Percentiles rank a stretch among this genome's conserved stretches.
These are phyloP conservation scores for Aix galericulata DNA, from an alignment of 2,113 vertebrate genomes.

Conservation along the genomic window DNA sequence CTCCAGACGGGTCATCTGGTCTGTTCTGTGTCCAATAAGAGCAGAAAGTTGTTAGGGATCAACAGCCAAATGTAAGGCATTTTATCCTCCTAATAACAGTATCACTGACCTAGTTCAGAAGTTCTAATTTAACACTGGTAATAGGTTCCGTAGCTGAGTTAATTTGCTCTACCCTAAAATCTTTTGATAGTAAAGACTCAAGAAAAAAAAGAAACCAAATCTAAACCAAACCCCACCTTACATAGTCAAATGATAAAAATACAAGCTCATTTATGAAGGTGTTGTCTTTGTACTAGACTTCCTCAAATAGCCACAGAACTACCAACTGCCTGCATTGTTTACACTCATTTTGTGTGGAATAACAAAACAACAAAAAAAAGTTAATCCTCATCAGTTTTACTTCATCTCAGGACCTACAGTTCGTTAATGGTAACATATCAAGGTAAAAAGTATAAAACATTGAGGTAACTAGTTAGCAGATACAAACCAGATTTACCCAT, in stretches of 20 bases:
- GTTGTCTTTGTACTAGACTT: not conserved
- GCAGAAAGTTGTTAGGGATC: not conserved
- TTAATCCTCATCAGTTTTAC: not conserved
- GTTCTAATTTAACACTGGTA: not conserved
- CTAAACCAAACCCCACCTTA: not conserved
- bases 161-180: not conserved
- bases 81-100: not conserved
- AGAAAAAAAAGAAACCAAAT: not conserved
- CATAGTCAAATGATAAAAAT: not conserved
- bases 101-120: not conserved
- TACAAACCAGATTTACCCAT: not conserved
- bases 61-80: not conserved
- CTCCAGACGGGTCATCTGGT: not conserved
- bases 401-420: not conserved
- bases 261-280: not conserved
- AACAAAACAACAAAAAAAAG: not conserved
- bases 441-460: not conserved
- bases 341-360: not conserved
- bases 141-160: not conserved
- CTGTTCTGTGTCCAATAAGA: not conserved
- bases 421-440: not conserved
- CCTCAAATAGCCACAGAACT: not conserved
- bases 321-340: not conserved
- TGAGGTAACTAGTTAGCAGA: not conserved
- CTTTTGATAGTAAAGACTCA: not conserved